Evolutionary conservation across 1,140 invertebrate species (phyloP).

Genomic region (Caenorhabditis remanei): DNA sequence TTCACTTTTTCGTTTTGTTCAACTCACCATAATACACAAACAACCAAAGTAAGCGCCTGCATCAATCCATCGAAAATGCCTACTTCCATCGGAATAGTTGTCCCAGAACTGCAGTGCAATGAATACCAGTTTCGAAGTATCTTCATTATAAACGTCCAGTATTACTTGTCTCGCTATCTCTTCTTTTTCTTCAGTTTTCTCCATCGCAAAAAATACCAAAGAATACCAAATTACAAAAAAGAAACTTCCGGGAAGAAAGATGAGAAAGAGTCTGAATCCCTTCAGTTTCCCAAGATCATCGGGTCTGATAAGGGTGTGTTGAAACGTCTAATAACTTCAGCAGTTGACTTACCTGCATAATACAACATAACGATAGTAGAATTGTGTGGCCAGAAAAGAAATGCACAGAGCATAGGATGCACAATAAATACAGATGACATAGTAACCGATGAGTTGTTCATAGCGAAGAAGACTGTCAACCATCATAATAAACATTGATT

Average conservation of each 20-base stretch:
- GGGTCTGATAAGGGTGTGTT: not conserved
- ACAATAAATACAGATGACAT: not conserved
- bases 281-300: not conserved
- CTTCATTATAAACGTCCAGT: not conserved
- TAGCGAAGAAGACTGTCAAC: not conserved
- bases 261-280: not conserved
- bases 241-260: not conserved
- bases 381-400: not conserved
- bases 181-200: not conserved
- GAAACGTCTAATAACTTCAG: not conserved
- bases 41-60: too few species aligned
- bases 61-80: not conserved
- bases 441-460: not conserved
- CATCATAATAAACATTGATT: not conserved
- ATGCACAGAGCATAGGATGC: not conserved
- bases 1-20: not conserved
- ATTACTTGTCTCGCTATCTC: not conserved
- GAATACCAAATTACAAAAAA: not conserved
- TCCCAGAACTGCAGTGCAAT: not conserved
- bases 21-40: not conserved
- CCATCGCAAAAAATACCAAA: not conserved
- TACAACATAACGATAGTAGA: not conserved
- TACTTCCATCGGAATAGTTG: not conserved
- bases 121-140: not conserved
- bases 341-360: not conserved